Conservation (phyloP, 2,888 invertebrate genomes). For the Synergus japonicus region DNA sequence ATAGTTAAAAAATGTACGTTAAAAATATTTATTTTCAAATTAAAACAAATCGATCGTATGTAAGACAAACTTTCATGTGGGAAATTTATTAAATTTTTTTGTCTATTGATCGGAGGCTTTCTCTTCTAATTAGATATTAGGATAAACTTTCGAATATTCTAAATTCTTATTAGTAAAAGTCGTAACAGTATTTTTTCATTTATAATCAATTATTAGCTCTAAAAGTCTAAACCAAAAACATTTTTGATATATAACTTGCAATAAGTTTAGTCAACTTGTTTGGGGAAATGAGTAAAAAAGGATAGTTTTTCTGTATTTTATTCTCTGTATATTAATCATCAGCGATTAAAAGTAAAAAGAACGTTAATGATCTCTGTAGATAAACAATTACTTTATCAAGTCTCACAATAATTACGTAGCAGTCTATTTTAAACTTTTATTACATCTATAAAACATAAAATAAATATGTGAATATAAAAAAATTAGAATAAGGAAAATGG, state of each 20-base stretch:
- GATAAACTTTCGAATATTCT: constrained; percentile 42
- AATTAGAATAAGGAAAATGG: not conserved
- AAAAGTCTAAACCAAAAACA: too few relatives aligned
- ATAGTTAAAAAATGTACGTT: not conserved
- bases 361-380: not conserved
- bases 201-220: not conserved
- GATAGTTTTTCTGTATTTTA: not conserved
- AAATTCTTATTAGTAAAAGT: constrained; percentile 19
- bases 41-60: not conserved
- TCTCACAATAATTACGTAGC: not conserved
- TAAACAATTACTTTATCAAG: not conserved
- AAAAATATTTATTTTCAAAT: not conserved
- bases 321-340: not conserved
- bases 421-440: not conserved
- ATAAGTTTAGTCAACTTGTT: not conserved
- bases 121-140: constrained; percentile 42
- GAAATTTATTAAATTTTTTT: constrained; percentile 2
- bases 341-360: not conserved
- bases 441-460: not conserved
- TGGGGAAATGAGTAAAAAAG: not conserved
- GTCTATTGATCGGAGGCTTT: not conserved
- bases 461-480: not conserved
- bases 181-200: not conserved
- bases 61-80: not conserved
- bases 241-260: not conserved